phyloP scores from a whole-genome alignment of 1,140 invertebrate species.

The Anastatus disparis region DNA sequence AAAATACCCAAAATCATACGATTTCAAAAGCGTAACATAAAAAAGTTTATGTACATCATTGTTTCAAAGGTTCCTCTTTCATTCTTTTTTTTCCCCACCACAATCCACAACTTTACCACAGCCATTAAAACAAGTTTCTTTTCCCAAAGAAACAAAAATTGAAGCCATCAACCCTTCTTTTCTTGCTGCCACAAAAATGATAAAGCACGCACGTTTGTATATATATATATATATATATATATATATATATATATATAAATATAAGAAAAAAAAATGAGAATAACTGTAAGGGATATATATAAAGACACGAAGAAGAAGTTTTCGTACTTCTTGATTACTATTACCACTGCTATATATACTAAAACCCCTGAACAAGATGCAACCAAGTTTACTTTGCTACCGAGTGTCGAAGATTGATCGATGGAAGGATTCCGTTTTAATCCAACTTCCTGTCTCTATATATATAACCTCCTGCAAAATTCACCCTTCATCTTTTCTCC shows the following conservation, averaged over 20 bases:
- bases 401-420: slow-evolving; percentile 22
- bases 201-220: slow-evolving; percentile 10
- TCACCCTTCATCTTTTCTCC: background rate
- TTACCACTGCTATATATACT: no score
- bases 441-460: slow-evolving; percentile 1
- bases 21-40: no score
- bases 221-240: no score
- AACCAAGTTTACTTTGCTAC: slow-evolving; percentile 9
- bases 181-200: background rate
- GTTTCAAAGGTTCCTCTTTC: no score
- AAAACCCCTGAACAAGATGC: slow-evolving; percentile 29
- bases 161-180: background rate
- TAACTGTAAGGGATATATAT: background rate
- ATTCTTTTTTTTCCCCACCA: no score
- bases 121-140: slow-evolving; percentile 4
- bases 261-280: background rate
- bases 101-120: background rate
- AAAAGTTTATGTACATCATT: no score
- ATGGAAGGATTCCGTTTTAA: slow-evolving; percentile 22
- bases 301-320: background rate
- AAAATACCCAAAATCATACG: no score
- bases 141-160: background rate
- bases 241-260: no score
- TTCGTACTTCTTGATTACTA: slow-evolving; percentile 1
- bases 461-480: background rate